Percentiles rank a stretch among this genome's conserved stretches.
Evolutionary conservation across 2,113 vertebrate genomes (phyloP).

Genomic region (Bubo blakistoni): DNA sequence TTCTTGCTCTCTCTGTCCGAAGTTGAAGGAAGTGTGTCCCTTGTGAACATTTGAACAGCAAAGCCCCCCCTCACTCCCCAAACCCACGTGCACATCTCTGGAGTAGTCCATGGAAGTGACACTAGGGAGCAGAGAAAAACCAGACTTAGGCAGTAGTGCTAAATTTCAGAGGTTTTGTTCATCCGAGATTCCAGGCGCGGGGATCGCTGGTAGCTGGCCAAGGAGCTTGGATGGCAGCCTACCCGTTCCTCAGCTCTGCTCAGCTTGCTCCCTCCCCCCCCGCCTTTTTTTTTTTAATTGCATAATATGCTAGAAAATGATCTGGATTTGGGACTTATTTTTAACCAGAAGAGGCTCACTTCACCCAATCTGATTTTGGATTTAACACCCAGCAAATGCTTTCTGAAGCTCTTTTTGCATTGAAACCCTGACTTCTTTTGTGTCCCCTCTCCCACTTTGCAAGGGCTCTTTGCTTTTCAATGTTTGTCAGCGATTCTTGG

Average conservation of each 20-base stretch:
- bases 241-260: slow-evolving; percentile 26
- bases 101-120: slow-evolving; percentile 7
- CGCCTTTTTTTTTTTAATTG: slow-evolving; percentile 14
- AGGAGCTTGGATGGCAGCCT: slow-evolving; percentile 46
- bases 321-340: slow-evolving; percentile 32
- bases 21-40: background rate
- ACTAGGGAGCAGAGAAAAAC: slow-evolving; percentile 35
- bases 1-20: background rate
- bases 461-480: background rate
- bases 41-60: background rate
- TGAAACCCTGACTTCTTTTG: background rate
- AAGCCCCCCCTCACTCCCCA: background rate
- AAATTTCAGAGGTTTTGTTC: slow-evolving; percentile 36
- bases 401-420: background rate
- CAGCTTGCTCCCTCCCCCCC: background rate
- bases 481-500: background rate
- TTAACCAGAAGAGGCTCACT: slow-evolving; percentile 23
- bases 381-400: background rate
- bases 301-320: slow-evolving; percentile 34
- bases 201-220: slow-evolving; percentile 19
- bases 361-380: background rate
- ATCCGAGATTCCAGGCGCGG: slow-evolving; percentile 24
- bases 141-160: slow-evolving; percentile 12
- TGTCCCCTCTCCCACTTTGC: background rate
- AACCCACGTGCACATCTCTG: background rate